Conservation (phyloP, 1,140 invertebrate species). For the Drosophila prosaltans region DNA sequence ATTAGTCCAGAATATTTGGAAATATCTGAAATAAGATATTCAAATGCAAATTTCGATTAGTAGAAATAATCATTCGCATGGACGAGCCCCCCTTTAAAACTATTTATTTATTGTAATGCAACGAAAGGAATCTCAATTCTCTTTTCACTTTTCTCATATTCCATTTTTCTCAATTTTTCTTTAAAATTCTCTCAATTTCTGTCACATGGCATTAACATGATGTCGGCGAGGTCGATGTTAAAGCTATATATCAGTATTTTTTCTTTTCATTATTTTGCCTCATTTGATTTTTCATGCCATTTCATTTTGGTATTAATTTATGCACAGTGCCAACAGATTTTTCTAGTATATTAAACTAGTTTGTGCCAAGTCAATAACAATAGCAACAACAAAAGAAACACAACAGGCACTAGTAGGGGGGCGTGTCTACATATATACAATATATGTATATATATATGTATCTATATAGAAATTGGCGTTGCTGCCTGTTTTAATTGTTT, state of each 20-base stretch:
- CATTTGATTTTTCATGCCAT: conserved; percentile 51
- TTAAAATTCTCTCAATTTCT: conserved; percentile 10
- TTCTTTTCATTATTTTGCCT: conserved; percentile 56
- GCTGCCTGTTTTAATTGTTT: conserved; percentile 69
- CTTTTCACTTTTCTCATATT: conserved; percentile 3
- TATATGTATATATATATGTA: conserved; percentile 2
- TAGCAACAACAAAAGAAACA: conserved; percentile 45
- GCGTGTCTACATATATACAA: conserved; percentile 52
- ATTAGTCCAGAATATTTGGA: conserved; percentile 25
- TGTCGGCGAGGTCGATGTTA: conserved; percentile 47
- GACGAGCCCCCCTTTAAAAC: conserved; percentile 48
- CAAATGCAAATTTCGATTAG: neutral
- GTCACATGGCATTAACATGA: conserved; percentile 41
- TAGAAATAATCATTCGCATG: neutral
- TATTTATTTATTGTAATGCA: conserved; percentile 15
- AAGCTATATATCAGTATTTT: conserved; percentile 37
- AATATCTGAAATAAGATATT: neutral
- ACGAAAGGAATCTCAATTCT: neutral
- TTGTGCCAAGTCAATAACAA: conserved; percentile 49
- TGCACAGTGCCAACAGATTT: conserved; percentile 59
- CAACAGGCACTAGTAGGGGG: conserved; percentile 47
- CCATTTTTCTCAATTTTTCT: conserved; percentile 14
- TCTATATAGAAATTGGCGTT: conserved; percentile 29
- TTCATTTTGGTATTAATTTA: conserved; percentile 65
- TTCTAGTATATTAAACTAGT: conserved; percentile 66